phyloP scores from a whole-genome alignment of 2,888 invertebrate species.

The Choreutis nemorana region DNA sequence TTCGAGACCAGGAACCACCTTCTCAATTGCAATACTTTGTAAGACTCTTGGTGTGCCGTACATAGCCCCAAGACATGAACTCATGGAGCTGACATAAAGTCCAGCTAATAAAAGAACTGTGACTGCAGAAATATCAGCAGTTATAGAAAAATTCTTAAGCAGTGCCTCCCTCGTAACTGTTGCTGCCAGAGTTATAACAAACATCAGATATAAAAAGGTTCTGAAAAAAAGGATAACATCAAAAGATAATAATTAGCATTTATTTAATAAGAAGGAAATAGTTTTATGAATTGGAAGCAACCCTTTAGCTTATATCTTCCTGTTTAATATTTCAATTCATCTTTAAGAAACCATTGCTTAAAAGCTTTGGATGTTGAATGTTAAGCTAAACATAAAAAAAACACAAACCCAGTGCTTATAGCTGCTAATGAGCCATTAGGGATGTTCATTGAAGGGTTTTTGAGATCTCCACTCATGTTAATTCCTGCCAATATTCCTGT shows the following conservation, averaged over 20 bases:
- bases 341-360: too few species aligned
- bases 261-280: too few species aligned
- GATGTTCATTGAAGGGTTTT: slow-evolving; percentile 90
- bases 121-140: slow-evolving; percentile 87
- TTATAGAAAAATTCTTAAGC: slow-evolving; percentile 85
- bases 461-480: slow-evolving; percentile 97
- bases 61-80: slow-evolving; percentile 94
- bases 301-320: too few species aligned
- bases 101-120: slow-evolving; percentile 87
- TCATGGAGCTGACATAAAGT: slow-evolving; percentile 95
- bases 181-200: slow-evolving; percentile 88
- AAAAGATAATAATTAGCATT: too few species aligned
- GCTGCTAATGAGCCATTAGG: slow-evolving; percentile 95
- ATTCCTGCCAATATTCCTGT: slow-evolving; percentile 97
- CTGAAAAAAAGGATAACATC: slow-evolving; percentile 68
- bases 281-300: not conserved
- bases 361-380: too few species aligned
- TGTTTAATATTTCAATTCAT: too few species aligned
- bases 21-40: slow-evolving; percentile 95
- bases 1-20: slow-evolving; percentile 90
- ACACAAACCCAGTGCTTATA: slow-evolving; percentile 91
- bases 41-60: slow-evolving; percentile 95
- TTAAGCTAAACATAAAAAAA: too few species aligned
- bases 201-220: slow-evolving; percentile 87
- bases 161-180: slow-evolving; percentile 80